Percentiles rank a stretch among this genome's conserved stretches.
Conservation (phyloP, 2,113 vertebrate species). For the Podiceps cristatus region DNA sequence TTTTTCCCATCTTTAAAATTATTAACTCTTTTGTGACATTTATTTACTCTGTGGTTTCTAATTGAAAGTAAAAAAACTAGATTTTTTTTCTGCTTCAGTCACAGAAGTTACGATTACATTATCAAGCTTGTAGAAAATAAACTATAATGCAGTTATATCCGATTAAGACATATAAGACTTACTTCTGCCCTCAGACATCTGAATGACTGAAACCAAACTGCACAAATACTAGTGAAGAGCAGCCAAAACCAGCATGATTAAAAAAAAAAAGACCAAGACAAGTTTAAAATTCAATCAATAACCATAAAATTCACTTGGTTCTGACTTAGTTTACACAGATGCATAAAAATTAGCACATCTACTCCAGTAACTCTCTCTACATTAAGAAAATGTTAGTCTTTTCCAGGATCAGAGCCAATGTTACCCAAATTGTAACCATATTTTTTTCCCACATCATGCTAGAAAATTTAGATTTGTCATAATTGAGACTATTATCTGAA, state of each 20-base stretch:
- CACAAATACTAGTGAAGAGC: background rate
- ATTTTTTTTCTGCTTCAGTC: background rate
- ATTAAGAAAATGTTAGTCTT: background rate
- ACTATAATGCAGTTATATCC: rapidly evolving
- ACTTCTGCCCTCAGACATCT: background rate
- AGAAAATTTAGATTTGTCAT: background rate
- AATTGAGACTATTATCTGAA: background rate
- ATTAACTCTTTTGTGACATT: background rate
- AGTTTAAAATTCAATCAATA: background rate
- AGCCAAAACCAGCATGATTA: background rate
- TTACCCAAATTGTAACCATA: background rate
- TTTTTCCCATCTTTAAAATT: background rate
- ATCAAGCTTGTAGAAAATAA: background rate
- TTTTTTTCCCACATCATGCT: background rate
- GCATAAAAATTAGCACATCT: background rate
- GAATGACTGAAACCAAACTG: background rate
- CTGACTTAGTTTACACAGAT: background rate
- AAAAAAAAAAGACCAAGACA: background rate
- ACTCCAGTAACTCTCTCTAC: background rate
- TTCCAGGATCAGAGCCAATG: background rate
- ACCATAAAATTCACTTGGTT: background rate
- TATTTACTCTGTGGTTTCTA: background rate
- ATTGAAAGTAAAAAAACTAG: background rate
- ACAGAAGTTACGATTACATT: background rate
- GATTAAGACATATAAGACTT: background rate